Evolutionary conservation across 2,797 vertebrate genomes (phyloP).

Genomic region (Lithobates sylvaticus): DNA sequence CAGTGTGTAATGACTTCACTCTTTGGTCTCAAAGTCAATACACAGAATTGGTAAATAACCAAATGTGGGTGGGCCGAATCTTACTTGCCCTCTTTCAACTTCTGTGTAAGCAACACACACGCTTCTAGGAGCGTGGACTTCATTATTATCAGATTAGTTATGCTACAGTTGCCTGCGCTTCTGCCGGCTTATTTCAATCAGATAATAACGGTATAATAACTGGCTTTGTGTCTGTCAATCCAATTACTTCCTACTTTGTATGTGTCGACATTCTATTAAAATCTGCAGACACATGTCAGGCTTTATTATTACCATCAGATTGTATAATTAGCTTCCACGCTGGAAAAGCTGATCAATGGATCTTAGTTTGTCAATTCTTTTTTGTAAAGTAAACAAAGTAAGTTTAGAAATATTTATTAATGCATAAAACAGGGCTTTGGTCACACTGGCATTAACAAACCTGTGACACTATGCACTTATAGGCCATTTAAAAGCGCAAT

Average conservation of each 20-base stretch:
- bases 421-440: background rate
- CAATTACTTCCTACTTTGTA: constrained; percentile 73
- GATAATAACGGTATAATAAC: constrained; percentile 70
- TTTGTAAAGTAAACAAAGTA: constrained; percentile 35
- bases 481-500: too few species aligned
- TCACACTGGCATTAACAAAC: too few species aligned
- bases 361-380: constrained; percentile 48
- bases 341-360: constrained; percentile 52
- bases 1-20: background rate
- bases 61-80: constrained; percentile 41
- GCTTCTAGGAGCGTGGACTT: constrained; percentile 59
- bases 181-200: constrained; percentile 67
- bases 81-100: constrained; percentile 35
- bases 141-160: constrained; percentile 66
- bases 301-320: constrained; percentile 68
- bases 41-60: background rate
- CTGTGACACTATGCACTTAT: too few species aligned
- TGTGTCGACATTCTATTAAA: constrained; percentile 71
- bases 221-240: constrained; percentile 73
- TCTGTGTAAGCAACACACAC: constrained; percentile 20
- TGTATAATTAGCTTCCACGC: constrained; percentile 63
- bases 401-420: background rate
- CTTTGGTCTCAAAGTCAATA: background rate
- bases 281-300: constrained; percentile 67
- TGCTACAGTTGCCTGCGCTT: constrained; percentile 68